Conservation (phyloP, 2,797 vertebrate genomes). For the Sebastes wilsoni region DNA sequence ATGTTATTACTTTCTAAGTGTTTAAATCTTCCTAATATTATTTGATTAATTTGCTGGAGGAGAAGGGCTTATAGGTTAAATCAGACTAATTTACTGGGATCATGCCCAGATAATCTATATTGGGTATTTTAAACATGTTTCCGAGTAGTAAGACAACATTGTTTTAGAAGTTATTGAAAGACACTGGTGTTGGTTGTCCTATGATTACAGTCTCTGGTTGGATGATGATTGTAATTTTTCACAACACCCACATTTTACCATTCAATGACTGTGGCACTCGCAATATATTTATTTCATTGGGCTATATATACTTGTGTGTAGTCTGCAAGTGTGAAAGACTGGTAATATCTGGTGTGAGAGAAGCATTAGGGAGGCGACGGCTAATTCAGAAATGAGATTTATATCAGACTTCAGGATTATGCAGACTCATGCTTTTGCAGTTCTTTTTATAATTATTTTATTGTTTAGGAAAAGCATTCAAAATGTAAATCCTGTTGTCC, state of each 20-base stretch:
- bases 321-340: neutral
- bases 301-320: neutral
- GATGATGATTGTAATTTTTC: neutral
- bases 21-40: neutral
- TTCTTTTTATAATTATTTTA: neutral
- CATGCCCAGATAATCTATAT: neutral
- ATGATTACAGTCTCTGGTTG: neutral
- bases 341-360: neutral
- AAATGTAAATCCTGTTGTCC: neutral
- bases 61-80: neutral
- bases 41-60: neutral
- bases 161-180: neutral
- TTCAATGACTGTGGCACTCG: neutral
- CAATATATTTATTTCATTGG: neutral
- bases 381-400: neutral
- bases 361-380: neutral
- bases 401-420: neutral
- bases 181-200: neutral
- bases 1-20: neutral
- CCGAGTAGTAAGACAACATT: neutral
- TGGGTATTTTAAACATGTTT: neutral
- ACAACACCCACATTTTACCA: neutral
- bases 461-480: neutral
- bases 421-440: neutral
- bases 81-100: neutral